Base-by-base conservation (phyloP, 92 coral and sea anemone species). In the Paragorgia papillata region DNA sequence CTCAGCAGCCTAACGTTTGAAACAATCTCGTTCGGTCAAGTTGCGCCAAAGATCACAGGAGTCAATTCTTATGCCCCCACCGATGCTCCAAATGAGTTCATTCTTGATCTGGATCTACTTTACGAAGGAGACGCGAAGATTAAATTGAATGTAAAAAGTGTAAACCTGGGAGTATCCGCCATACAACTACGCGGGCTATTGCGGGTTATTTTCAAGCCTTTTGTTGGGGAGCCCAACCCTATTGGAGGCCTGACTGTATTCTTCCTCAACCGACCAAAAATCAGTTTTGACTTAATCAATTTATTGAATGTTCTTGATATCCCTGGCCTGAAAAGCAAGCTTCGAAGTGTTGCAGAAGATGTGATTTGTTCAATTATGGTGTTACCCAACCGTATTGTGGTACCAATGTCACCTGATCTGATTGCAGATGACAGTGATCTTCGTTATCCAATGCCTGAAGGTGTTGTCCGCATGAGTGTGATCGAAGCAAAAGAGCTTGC, bases 381-480 rank as follows among this genome's bases (percentile, higher is more conserved):
- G 20, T 79, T 93, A 35, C 97, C 97, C 12, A 93, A 93, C 86
- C 94, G 97, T 10, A 75, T 93, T 10, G 97, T 86, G 12, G 79
- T 93, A 8, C 97, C 97, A 6, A 82, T 93, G 25, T 92, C 97
- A 18, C 85, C 86, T 22, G 97, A 92, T 0, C 94, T 93, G 8
- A 25, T 44, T n/a, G 75, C 75, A 12, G 97, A 93, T 41, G 97
- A 79, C 33, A 93, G 97, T 55, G 97, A 93, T 48, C 85, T 93
- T 5, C 97, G 91, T 66, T 93, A 93, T 77, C 97, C 97, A 15
- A 91, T 86, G 19, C 97, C 97, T 20, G 97, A 93, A 76, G 97
- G 97, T 1, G 92, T 93, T 15, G 84, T 93, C 50, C 92, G 91
- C 15, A 89, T 93, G 53, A 82, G 83, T 29, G 88, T 93, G 25